Conservation (phyloP, 2,797 vertebrate species). For the Xerus rutilus region DNA sequence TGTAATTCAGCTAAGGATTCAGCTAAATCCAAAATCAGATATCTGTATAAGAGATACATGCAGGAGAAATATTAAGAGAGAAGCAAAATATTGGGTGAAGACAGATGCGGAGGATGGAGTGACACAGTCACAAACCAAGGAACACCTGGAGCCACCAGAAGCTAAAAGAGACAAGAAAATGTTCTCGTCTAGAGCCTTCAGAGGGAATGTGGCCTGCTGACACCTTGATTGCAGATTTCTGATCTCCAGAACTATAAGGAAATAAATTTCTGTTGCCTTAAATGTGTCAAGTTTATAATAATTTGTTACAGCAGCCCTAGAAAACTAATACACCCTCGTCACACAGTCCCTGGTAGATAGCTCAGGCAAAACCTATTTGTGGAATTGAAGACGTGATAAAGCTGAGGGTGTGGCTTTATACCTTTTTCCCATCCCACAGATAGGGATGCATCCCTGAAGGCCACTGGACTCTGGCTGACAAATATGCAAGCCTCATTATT, state of each 20-base stretch:
- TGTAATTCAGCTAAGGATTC: neutral
- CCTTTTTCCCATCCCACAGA: rapidly evolving
- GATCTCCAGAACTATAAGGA: neutral
- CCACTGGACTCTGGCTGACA: slow-evolving; percentile 63
- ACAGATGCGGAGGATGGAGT: neutral
- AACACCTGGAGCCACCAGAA: neutral
- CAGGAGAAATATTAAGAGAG: neutral
- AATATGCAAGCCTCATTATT: slow-evolving; percentile 78
- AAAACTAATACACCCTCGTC: neutral
- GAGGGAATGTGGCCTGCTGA: neutral
- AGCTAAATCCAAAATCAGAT: neutral
- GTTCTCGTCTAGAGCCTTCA: neutral
- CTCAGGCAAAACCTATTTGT: neutral
- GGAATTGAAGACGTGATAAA: neutral
- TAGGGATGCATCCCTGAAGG: slow-evolving; percentile 64
- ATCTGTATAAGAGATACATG: neutral
- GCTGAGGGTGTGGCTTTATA: neutral
- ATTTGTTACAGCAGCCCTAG: neutral
- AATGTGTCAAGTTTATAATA: neutral
- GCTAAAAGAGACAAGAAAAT: neutral
- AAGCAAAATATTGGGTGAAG: neutral
- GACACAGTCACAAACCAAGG: neutral
- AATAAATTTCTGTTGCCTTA: neutral
- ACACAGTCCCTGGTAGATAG: neutral
- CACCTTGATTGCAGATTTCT: neutral